phyloP scores from a whole-genome alignment of 2,797 vertebrate species.

The Gymnoscopelus microlampas region DNA sequence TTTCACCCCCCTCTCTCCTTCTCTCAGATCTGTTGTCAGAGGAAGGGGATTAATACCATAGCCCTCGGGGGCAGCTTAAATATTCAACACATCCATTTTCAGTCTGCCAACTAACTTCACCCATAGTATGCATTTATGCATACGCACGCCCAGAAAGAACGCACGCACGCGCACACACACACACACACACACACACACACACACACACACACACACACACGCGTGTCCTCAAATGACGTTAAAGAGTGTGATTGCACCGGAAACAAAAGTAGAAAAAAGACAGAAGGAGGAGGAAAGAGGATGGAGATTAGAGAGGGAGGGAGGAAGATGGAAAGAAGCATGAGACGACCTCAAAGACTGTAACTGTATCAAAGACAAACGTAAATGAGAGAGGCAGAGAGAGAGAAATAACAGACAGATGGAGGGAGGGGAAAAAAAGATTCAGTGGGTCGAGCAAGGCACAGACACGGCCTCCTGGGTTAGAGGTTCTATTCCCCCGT shows the following conservation, averaged over 20 bases:
- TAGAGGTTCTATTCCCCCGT: too few relatives aligned
- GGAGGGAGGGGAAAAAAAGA: neutral
- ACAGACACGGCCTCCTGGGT: too few relatives aligned
- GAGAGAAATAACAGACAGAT: neutral
- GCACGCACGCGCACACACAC: neutral
- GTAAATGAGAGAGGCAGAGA: neutral
- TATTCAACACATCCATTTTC: slow-evolving; percentile 64
- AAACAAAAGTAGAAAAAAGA: neutral
- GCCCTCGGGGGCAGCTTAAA: slow-evolving; percentile 55
- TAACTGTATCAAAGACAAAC: slow-evolving; percentile 2
- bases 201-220: slow-evolving; percentile 5
- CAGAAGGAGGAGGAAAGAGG: neutral
- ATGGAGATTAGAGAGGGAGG: too few relatives aligned
- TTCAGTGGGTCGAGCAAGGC: too few relatives aligned
- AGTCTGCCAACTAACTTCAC: slow-evolving; percentile 41
- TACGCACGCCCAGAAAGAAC: neutral
- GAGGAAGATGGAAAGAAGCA: too few relatives aligned
- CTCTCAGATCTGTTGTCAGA: slow-evolving; percentile 33
- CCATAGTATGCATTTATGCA: slow-evolving; percentile 5
- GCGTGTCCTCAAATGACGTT: slow-evolving; percentile 12
- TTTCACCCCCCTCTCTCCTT: slow-evolving; percentile 12
- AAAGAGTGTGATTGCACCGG: neutral
- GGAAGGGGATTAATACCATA: slow-evolving; percentile 42
- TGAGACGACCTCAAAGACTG: neutral
- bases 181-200: slow-evolving; percentile 7